phyloP scores from a whole-genome alignment of 2,797 vertebrate species.

The Pseudotriccus pelzelni region DNA sequence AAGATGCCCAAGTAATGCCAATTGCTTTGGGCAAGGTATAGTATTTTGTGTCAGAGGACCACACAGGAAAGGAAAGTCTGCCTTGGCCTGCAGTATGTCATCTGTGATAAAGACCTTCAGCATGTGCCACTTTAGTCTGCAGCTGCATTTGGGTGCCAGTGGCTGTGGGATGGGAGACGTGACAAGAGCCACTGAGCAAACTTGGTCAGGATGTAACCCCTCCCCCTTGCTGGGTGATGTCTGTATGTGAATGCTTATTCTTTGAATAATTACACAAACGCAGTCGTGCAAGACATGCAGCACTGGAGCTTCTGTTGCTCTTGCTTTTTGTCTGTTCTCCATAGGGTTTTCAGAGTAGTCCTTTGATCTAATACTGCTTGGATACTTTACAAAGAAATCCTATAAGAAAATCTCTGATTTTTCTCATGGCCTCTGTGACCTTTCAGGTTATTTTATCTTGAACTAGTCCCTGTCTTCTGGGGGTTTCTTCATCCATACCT shows the following conservation, averaged over 20 bases:
- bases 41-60: not conserved
- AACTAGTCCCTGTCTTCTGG: not conserved
- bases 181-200: not conserved
- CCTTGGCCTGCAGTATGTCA: not conserved
- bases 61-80: not conserved
- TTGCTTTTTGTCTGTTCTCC: not conserved
- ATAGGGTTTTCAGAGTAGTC: not conserved
- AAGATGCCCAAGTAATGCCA: not conserved
- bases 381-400: not conserved
- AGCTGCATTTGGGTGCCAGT: accelerated
- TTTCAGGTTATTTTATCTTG: not conserved
- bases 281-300: accelerated
- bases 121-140: not conserved
- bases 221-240: not conserved
- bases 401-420: not conserved
- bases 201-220: not conserved
- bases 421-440: not conserved
- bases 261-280: not conserved
- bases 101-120: not conserved
- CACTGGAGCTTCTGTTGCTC: not conserved
- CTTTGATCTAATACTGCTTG: not conserved
- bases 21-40: not conserved
- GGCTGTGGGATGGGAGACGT: not conserved
- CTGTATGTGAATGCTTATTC: not conserved
- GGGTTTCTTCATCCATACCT: not conserved